Evolutionary conservation across 2,888 invertebrate genomes (phyloP).

Genomic region (Andrena trimmerana): DNA sequence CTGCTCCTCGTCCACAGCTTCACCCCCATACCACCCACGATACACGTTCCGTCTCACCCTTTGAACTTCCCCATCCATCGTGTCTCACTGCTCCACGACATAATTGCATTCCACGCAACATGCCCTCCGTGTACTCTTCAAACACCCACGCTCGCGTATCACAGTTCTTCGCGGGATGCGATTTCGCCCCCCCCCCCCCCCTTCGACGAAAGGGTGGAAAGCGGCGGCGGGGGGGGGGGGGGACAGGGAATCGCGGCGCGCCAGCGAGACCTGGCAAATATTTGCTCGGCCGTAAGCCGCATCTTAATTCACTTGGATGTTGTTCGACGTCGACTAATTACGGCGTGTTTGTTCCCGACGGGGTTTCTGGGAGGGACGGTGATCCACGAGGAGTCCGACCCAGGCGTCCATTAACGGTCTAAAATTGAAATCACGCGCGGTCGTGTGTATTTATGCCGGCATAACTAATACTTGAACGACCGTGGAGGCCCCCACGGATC

Average conservation of each 20-base stretch:
- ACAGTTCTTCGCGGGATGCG: constrained; percentile 2
- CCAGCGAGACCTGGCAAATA: constrained; percentile 29
- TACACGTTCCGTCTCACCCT: no score
- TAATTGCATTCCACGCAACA: constrained; percentile 6
- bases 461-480: constrained; percentile 41
- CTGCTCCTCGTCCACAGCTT: no score
- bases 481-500: neutral
- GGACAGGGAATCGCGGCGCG: neutral
- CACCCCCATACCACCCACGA: no score
- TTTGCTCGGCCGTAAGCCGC: constrained; percentile 39
- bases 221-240: neutral
- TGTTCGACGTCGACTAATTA: constrained; percentile 49
- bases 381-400: neutral
- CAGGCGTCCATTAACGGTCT: constrained; percentile 50
- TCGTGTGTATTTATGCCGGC: constrained; percentile 47
- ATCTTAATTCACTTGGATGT: constrained; percentile 50
- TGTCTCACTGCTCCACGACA: constrained; percentile 1
- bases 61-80: no score
- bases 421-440: constrained; percentile 52
- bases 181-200: neutral
- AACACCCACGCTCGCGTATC: neutral
- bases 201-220: neutral
- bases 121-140: neutral
- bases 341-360: constrained; percentile 35
- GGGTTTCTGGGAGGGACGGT: neutral